Percentiles rank a stretch among this genome's conserved stretches.
These are phyloP conservation scores for Liolophura sinensis DNA, from an alignment of 1,140 invertebrate genomes.

Conservation along the genomic window DNA sequence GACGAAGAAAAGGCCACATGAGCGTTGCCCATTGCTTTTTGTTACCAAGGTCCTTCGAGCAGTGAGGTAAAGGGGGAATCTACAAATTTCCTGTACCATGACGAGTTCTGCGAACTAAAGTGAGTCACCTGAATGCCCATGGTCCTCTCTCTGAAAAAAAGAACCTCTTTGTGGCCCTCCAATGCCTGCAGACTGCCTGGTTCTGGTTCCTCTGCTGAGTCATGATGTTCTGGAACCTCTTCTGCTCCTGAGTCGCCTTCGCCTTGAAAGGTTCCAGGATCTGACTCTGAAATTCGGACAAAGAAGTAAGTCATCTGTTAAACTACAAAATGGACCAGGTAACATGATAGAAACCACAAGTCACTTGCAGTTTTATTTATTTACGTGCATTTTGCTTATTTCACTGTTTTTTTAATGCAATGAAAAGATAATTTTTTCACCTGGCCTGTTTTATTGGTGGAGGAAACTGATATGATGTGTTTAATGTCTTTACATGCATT, in stretches of 20 bases:
- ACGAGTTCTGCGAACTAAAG: too few species aligned
- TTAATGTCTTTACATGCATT: too few species aligned
- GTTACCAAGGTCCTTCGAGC: too few species aligned
- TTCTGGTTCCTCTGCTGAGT: conserved; percentile 62
- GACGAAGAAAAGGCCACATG: too few species aligned
- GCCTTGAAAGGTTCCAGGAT: conserved; percentile 63
- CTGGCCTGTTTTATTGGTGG: not conserved
- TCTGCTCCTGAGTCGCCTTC: conserved; percentile 62
- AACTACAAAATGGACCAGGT: too few species aligned
- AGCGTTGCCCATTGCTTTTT: too few species aligned
- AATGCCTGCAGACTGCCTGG: conserved; percentile 61
- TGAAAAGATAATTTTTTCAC: not conserved
- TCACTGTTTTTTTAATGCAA: not conserved
- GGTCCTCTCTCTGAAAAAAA: conserved; percentile 66
- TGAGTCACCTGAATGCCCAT: conserved; percentile 66
- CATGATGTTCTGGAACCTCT: conserved; percentile 60
- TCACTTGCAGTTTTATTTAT: not conserved
- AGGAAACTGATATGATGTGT: too few species aligned
- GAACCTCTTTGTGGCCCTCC: conserved; percentile 63
- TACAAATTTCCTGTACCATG: too few species aligned
- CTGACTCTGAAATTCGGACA: conserved; percentile 57
- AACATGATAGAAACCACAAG: too few species aligned
- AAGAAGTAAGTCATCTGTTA: too few species aligned
- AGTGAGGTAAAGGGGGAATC: too few species aligned
- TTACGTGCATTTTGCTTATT: not conserved